These are phyloP conservation scores for Papilio glaucus DNA, from an alignment of 1,140 invertebrate species.

Conservation along the genomic window DNA sequence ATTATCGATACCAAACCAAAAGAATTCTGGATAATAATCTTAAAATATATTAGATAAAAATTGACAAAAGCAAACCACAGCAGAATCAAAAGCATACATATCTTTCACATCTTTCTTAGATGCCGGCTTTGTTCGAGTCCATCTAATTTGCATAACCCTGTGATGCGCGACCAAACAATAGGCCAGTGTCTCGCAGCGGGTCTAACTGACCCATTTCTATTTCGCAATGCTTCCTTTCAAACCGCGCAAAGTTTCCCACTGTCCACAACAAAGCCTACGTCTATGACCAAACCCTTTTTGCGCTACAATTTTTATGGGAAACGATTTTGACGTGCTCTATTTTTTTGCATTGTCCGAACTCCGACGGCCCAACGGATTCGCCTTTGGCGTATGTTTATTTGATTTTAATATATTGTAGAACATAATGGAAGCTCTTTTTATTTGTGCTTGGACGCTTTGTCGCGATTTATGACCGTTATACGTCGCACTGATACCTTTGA, in stretches of 20 bases:
- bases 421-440: constrained; percentile 54
- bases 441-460: constrained; percentile 53
- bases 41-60: background rate
- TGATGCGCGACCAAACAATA: constrained; percentile 65
- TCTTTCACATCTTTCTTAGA: constrained; percentile 57
- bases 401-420: constrained; percentile 67
- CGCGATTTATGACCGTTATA: constrained; percentile 63
- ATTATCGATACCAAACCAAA: background rate
- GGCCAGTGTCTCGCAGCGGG: constrained; percentile 57
- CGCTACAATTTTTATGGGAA: constrained; percentile 79
- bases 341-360: constrained; percentile 80
- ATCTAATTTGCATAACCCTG: constrained; percentile 74
- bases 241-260: constrained; percentile 76
- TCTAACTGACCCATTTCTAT: constrained; percentile 76
- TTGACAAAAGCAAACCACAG: background rate
- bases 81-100: constrained; percentile 28
- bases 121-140: constrained; percentile 55
- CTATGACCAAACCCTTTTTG: constrained; percentile 72
- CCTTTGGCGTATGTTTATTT: constrained; percentile 73
- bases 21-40: background rate
- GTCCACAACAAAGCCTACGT: constrained; percentile 62
- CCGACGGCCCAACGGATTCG: constrained; percentile 69
- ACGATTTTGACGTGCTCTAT: constrained; percentile 70
- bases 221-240: constrained; percentile 60
- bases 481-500: constrained; percentile 51